Evolutionary conservation across 2,113 vertebrate genomes (phyloP), one percentile per base, ranked within the genome.

Genomic region (Micronisus gabar): DNA sequence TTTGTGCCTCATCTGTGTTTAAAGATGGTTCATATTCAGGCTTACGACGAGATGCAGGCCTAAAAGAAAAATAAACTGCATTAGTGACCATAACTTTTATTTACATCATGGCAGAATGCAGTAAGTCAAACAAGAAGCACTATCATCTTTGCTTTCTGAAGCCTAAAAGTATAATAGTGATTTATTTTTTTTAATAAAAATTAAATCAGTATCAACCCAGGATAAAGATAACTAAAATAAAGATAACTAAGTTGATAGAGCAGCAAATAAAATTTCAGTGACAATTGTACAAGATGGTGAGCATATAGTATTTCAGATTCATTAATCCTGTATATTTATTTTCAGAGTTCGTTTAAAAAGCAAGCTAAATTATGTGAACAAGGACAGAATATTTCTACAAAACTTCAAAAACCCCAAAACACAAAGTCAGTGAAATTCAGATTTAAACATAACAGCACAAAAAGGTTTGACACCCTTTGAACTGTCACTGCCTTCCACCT

Each of bases 1-100:
- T 99, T 94, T 98, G 99, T 47, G 99, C 99, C 47, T 99, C 99
- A 29, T 99, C 98, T 2, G 98, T 97, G 40, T 86, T 97, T 6
- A 68, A 59, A 10, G 73, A 25, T 0, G 97, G 94, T 32, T 98
- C 97, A 1, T 73, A 78, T 7, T 99, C 99, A 2, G 98, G 97
- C 97, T 99, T 99, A 91, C 98, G 98, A 38, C 99, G 98, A 36
- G 98, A 65, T 1, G 98, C 59, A 8, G 98, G 92, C 76, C 99
- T 99, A 34, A 19, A 52, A 72, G 17, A 73, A 72, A 88, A 94
- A 74, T 0, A 45, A 83, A 56, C 9, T 21, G 11, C 32, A 74
- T 68, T 50, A 89, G 59, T 26, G 40, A 59, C 9, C 2, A 1
- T 15, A 68, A 81, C 34, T 65, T 47, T 32, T 80, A 61, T 11